These are phyloP conservation scores for Euthynnus affinis DNA, from an alignment of 2,797 vertebrate genomes.

Conservation along the genomic window DNA sequence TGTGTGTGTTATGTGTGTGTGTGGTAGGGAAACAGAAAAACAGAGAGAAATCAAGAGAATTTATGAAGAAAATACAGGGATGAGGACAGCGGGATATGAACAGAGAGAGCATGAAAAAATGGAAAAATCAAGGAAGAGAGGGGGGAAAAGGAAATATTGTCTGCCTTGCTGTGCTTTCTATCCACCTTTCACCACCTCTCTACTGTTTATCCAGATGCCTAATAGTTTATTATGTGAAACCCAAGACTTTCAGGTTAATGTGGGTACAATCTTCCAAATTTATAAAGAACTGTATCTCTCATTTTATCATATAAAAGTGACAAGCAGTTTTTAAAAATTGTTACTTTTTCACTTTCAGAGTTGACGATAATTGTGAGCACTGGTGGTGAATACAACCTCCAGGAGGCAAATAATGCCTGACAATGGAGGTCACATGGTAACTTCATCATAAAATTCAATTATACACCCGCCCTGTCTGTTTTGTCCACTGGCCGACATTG, in stretches of 20 bases:
- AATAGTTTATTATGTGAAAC: slow-evolving; percentile 75
- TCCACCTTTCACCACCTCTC: slow-evolving; percentile 65
- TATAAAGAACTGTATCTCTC: background rate
- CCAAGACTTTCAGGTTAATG: slow-evolving; percentile 44
- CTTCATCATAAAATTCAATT: background rate
- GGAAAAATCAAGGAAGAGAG: slow-evolving; percentile 18
- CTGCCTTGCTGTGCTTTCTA: slow-evolving; percentile 19
- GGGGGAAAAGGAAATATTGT: slow-evolving; percentile 34
- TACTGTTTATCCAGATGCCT: slow-evolving; percentile 80
- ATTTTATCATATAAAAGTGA: too few relatives aligned
- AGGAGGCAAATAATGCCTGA: background rate
- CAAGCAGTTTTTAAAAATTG: too few relatives aligned
- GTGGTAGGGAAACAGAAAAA: slow-evolving; percentile 27
- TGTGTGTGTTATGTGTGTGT: slow-evolving; percentile 22
- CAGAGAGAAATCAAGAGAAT: slow-evolving; percentile 29
- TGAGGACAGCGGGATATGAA: slow-evolving; percentile 11
- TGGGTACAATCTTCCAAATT: slow-evolving; percentile 18
- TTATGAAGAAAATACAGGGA: slow-evolving; percentile 26
- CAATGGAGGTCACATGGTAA: background rate
- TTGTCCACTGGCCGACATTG: slow-evolving; percentile 10
- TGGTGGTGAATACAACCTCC: background rate
- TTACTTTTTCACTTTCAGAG: background rate
- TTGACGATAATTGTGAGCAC: background rate
- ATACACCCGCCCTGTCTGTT: background rate
- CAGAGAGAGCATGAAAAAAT: slow-evolving; percentile 1